Evolutionary conservation across 2,888 invertebrate genomes (phyloP).

Genomic region (Hemithea aestivaria): DNA sequence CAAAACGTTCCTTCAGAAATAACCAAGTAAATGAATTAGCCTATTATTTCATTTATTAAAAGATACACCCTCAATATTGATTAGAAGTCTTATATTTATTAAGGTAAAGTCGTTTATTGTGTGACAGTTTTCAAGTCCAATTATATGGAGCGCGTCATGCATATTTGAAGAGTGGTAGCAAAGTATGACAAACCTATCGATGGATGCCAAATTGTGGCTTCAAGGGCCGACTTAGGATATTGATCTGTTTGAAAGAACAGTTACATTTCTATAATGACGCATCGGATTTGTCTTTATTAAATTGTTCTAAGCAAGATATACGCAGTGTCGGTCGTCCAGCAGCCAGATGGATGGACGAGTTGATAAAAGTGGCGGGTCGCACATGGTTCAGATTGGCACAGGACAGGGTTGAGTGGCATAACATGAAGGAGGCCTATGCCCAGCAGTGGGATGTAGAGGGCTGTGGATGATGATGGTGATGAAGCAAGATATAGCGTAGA

Average conservation of each 20-base stretch:
- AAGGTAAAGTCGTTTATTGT: conserved; percentile 12
- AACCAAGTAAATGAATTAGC: conserved; percentile 7
- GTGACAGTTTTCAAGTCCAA: conserved; percentile 25
- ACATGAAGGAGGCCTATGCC: no score
- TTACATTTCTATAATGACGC: background rate
- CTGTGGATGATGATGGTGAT: no score
- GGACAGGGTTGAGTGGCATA: no score
- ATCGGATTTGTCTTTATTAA: background rate
- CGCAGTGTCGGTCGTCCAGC: no score
- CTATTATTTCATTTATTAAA: conserved; percentile 2
- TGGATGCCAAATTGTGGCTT: conserved; percentile 11
- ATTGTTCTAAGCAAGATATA: no score
- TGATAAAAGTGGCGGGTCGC: no score
- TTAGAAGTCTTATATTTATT: conserved; percentile 2
- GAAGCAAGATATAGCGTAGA: no score
- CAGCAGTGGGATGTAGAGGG: no score
- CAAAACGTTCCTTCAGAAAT: conserved; percentile 4
- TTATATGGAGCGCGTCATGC: conserved; percentile 31
- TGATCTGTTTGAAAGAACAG: conserved; percentile 11
- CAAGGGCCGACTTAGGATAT: conserved; percentile 2
- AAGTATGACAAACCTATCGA: conserved; percentile 33
- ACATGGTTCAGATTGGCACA: no score
- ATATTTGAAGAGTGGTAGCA: conserved; percentile 36
- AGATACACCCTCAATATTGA: background rate
- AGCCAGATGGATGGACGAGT: no score